Evolutionary conservation across 1,140 invertebrate species (phyloP), one percentile per base, ranked within the genome.

Genomic region (Choristoneura fumiferana): DNA sequence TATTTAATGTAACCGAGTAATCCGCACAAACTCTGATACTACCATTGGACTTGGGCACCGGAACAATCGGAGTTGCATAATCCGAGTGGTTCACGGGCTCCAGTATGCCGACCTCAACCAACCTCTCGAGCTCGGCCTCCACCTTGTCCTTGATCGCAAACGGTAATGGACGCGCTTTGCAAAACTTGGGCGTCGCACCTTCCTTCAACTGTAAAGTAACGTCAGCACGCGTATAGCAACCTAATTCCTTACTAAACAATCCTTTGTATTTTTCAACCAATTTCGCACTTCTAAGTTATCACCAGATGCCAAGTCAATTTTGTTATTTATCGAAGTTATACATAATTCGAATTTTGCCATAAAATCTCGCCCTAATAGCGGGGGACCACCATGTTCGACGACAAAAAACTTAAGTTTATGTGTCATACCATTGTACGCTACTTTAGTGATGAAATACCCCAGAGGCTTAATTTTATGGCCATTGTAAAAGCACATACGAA

Each of bases 401-500:
- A 58, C 57, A 36, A 36, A 49, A 45, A 58, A 17, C 14, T 2
- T 15, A 4, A 58, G 12, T 49, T 17, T 0, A 13, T 36, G n/a
- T 1, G n/a, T 58, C 14, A 10, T 49, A 10, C 10, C n/a, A 1
- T 4, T 1, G n/a, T 17, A 49, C 6, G n/a, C 17, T 8, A 52
- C 18, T n/a, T 36, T 1, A n/a, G n/a, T 34, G 4, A 8, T 2
- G 17, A 58, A 58, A 37, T 37, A 37, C 6, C 57, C 57, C 35
- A 49, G 0, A 1, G 57, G 57, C 33, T 6, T 49, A 10, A 58
- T 58, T 49, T 52, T 58, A 39, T 58, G 57, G 37, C 57, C 57
- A 13, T 35, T 58, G 17, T 58, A 58, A 4, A 58, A 58, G 33
- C 57, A 58, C 22, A 58, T 33, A 34, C 10, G 39, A 4, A 57